Base-by-base conservation (phyloP, 2,797 vertebrate species). In the Channa striata region DNA sequence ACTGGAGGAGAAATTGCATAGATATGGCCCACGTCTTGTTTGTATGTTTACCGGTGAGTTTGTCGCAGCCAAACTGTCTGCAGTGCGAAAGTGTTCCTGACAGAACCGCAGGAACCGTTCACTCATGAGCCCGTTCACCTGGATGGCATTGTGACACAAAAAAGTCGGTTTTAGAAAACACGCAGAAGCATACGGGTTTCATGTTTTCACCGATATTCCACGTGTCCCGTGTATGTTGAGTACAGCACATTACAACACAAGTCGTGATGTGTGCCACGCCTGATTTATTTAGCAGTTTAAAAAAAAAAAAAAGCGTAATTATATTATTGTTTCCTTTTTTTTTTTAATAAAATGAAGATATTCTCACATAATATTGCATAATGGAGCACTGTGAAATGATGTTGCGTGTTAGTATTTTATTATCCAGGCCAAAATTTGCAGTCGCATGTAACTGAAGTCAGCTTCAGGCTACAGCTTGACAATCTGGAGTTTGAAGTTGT, bases 31-130 rank as follows among this genome's bases (percentile, higher is more conserved):
- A 19, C 36, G 72, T 75, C 65, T 50, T 83, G 78, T 81, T 85
- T 65, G 57, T 70, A 16, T 66, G 48, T 79, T 80, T 78, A 42
- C 68, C n/a, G 72, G 74, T 70, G 78, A 86, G 65, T 84, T 49
- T 66, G 65, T 77, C 71, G 56, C 54, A 53, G 75, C 48, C 52
- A 36, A 44, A 46, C 30, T 43, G 20, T 62, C 23, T 53, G 65
- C 56, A 46, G 10, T 47, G 42, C 46, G 36, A 61, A 52, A 74
- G 48, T 53, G 43, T 70, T 62, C 40, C 69, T 74, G 74, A 84
- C 74, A 77, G 74, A 59, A 56, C 69, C 54, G 65, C 58, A 54
- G 42, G 44, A 63, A 51, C 19, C 10, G 43, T 65, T 74, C 56
- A 30, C 44, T 56, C 19, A 58, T 73, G 40, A 54, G 71, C 49